phyloP scores from a whole-genome alignment of 1,140 invertebrate genomes.

The Platyscapa corneri region DNA sequence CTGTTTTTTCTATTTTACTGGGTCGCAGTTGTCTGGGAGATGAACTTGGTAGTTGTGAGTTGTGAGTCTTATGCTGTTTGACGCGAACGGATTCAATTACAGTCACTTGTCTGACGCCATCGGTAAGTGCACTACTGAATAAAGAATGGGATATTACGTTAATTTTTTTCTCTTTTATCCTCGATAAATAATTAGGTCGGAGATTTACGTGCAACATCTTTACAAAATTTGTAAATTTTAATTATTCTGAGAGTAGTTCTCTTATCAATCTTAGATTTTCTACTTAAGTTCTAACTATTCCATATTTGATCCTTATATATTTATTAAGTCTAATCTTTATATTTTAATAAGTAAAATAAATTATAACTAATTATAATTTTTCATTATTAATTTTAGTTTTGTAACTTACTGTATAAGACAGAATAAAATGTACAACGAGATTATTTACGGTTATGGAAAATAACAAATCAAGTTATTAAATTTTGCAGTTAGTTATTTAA shows the following conservation, averaged over 20 bases:
- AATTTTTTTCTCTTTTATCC: not conserved
- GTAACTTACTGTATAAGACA: too few relatives aligned
- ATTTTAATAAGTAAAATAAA: too few relatives aligned
- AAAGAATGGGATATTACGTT: not conserved
- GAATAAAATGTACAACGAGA: too few relatives aligned
- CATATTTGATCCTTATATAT: not conserved
- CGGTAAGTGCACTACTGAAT: not conserved
- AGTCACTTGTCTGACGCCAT: not conserved
- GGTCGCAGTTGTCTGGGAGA: not conserved
- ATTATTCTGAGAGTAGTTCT: not conserved
- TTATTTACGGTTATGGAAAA: too few relatives aligned
- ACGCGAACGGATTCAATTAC: not conserved
- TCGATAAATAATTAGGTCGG: not conserved
- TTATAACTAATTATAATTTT: too few relatives aligned
- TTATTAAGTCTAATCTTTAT: not conserved
- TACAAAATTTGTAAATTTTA: not conserved
- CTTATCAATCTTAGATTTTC: not conserved
- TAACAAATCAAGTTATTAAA: too few relatives aligned
- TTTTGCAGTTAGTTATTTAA: too few relatives aligned
- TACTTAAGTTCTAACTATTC: not conserved
- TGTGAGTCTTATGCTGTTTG: constrained; percentile 5
- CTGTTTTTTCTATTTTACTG: not conserved
- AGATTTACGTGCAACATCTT: not conserved
- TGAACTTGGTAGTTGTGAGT: not conserved
- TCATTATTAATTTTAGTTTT: too few relatives aligned